Conservation (phyloP, 1,140 invertebrate genomes). For the Conopomorpha cramerella region DNA sequence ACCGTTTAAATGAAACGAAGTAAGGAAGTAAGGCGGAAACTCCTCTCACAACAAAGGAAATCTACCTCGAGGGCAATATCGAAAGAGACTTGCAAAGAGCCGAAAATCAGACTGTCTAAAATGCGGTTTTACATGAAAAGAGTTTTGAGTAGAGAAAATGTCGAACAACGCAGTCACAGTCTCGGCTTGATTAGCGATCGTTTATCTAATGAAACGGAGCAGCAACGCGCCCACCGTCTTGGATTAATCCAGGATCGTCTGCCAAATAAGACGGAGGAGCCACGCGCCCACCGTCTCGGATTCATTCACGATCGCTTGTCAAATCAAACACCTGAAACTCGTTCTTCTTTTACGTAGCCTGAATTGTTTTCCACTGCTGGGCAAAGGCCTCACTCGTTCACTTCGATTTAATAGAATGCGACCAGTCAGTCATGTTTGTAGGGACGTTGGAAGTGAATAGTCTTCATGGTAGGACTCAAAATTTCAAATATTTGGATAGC, state of each 20-base stretch:
- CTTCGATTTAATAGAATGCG: not conserved
- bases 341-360: too few relatives aligned
- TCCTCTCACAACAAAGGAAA: conserved; percentile 1
- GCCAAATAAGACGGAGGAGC: conserved; percentile 1
- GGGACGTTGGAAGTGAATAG: not conserved
- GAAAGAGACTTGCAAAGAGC: not conserved
- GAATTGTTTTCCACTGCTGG: too few relatives aligned
- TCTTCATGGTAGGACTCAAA: too few relatives aligned
- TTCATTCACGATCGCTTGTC: not conserved
- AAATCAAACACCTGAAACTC: conserved; percentile 2
- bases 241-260: not conserved
- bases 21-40: conserved; percentile 3
- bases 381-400: too few relatives aligned
- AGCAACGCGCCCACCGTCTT: not conserved
- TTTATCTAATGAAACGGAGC: not conserved
- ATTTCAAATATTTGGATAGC: too few relatives aligned
- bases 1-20: conserved; percentile 6
- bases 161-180: too few relatives aligned
- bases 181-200: not conserved
- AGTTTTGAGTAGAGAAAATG: not conserved
- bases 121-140: not conserved
- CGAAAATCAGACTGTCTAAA: not conserved
- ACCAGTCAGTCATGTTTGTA: not conserved
- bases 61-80: too few relatives aligned
- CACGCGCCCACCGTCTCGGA: not conserved